A percentile compares a stretch with the other conserved stretches of the same genome.
These are phyloP conservation scores for Drosophila sucinea DNA, from an alignment of 1,140 invertebrate species.

Conservation along the genomic window DNA sequence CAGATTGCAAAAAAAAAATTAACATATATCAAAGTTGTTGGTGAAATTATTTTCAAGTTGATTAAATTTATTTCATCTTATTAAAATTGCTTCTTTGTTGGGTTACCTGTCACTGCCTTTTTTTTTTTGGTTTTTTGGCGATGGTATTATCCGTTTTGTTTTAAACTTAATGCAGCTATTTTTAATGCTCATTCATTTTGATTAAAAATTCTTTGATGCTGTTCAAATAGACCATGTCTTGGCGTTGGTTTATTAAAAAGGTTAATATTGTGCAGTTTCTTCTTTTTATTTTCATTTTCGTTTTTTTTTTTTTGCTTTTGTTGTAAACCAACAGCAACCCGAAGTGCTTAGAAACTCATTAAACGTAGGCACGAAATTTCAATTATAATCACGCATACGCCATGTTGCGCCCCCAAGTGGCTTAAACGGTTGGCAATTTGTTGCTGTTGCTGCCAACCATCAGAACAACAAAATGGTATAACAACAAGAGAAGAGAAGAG, in stretches of 20 bases:
- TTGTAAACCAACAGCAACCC: conserved; percentile 16
- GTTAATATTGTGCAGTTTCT: conserved; percentile 49
- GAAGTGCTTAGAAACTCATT: conserved; percentile 58
- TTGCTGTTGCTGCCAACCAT: conserved; percentile 35
- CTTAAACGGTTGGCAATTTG: conserved; percentile 65
- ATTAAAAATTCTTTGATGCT: conserved; percentile 49
- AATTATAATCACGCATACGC: conserved; percentile 76
- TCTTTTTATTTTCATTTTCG: neutral
- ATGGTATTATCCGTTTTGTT: neutral
- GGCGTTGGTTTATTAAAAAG: conserved; percentile 50
- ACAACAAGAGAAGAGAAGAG: conserved; percentile 1
- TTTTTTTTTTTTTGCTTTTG: neutral
- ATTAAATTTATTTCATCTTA: neutral
- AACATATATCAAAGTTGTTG: too few relatives aligned
- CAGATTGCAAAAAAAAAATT: too few relatives aligned
- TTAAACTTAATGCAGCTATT: conserved; percentile 6
- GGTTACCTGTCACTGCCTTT: neutral
- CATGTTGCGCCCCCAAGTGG: conserved; percentile 50
- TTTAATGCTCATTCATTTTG: conserved; percentile 34
- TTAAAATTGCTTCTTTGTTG: neutral
- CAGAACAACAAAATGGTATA: neutral
- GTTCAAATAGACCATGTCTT: conserved; percentile 49
- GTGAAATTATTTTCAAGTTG: neutral
- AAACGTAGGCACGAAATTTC: conserved; percentile 61
- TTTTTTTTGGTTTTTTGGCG: neutral